These are phyloP conservation scores for Lineus longissimus DNA, from an alignment of 1,140 invertebrate species.

Conservation along the genomic window DNA sequence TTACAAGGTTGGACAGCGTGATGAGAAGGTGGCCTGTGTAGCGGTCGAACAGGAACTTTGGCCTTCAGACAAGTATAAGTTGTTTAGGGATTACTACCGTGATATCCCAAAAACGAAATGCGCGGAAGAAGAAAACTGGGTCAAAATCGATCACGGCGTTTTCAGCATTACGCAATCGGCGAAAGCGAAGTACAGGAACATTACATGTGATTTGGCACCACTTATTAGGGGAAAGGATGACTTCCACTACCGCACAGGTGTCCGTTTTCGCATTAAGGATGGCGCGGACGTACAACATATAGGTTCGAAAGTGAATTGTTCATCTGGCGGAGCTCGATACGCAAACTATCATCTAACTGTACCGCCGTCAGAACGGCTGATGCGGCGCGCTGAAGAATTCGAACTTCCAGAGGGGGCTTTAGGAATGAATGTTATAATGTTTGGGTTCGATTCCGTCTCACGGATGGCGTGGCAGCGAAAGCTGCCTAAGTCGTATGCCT, in stretches of 20 bases:
- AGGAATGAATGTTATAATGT: conserved; percentile 16
- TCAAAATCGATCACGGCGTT: background rate
- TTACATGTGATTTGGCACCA: conserved; percentile 35
- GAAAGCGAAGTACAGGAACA: conserved; percentile 27
- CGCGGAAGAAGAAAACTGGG: background rate
- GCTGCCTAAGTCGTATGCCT: conserved; percentile 14
- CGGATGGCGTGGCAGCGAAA: conserved; percentile 11
- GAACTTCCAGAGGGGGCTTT: background rate
- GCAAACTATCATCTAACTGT: conserved; percentile 42
- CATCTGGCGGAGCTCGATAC: conserved; percentile 29
- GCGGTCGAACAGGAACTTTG: too few species aligned
- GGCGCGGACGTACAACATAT: conserved; percentile 30
- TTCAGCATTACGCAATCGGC: background rate
- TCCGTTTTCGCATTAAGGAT: conserved; percentile 24
- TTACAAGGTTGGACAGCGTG: too few species aligned
- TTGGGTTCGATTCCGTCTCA: conserved; percentile 19
- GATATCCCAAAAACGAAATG: background rate
- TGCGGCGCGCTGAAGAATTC: background rate
- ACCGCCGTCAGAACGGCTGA: conserved; percentile 19
- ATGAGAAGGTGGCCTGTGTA: too few species aligned
- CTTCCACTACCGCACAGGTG: background rate
- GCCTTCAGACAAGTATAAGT: too few species aligned
- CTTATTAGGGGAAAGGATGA: conserved; percentile 22
- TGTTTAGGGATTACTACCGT: too few species aligned
- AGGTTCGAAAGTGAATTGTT: conserved; percentile 40